phyloP scores from a whole-genome alignment of 2,113 vertebrate species.

The Phasianus colchicus region DNA sequence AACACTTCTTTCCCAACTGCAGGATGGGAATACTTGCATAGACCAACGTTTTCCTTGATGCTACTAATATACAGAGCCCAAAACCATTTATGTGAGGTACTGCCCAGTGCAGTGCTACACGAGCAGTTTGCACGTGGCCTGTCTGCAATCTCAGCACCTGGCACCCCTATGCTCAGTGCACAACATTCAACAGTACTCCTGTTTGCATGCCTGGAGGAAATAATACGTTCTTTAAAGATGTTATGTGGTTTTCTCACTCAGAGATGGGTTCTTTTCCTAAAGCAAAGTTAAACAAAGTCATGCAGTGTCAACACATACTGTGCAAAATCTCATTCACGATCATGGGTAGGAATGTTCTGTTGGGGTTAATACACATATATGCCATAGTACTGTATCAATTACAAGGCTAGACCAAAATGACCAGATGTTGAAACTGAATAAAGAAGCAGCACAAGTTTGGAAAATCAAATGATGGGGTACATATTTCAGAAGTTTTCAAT shows the following conservation, averaged over 20 bases:
- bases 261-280: conserved; percentile 22
- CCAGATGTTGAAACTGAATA: background rate
- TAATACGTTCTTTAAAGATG: conserved; percentile 50
- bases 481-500: background rate
- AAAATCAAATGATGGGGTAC: background rate
- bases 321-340: background rate
- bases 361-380: background rate
- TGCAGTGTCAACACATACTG: too few relatives aligned
- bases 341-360: background rate
- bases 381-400: background rate
- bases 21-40: background rate
- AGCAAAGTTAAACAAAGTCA: background rate
- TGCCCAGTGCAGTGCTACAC: too few relatives aligned
- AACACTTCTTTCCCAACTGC: background rate
- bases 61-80: background rate
- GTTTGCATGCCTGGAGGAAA: background rate
- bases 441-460: background rate
- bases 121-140: too few relatives aligned
- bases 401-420: background rate
- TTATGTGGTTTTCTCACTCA: conserved; percentile 52
- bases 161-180: conserved; percentile 46
- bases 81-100: background rate
- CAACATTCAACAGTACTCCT: conserved; percentile 8
- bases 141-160: conserved; percentile 18
- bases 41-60: background rate